phyloP scores from a whole-genome alignment of 2,888 invertebrate genomes.

The Oxycera nigricornis region DNA sequence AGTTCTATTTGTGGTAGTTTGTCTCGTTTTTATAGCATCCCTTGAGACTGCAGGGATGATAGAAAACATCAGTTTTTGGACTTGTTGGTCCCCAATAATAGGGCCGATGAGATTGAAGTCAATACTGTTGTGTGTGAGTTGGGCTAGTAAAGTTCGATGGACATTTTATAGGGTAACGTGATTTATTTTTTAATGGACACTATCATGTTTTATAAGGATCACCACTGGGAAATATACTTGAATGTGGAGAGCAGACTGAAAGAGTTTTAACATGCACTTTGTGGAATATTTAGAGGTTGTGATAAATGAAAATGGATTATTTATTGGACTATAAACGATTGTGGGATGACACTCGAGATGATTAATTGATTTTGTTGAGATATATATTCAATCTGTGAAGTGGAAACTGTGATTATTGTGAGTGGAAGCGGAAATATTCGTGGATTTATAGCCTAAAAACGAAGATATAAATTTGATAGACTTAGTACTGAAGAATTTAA shows the following conservation, averaged over 20 bases:
- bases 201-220: not conserved
- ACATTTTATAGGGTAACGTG: conserved; percentile 32
- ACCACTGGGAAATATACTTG: not conserved
- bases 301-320: not conserved
- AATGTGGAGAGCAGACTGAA: not conserved
- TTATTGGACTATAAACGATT: not conserved
- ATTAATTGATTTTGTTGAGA: no score
- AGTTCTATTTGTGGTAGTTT: not conserved
- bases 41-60: not conserved
- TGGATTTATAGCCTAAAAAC: no score
- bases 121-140: not conserved
- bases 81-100: conserved; percentile 12
- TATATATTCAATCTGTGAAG: no score
- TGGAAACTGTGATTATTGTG: no score
- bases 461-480: no score
- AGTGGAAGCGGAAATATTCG: no score
- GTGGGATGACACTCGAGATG: not conserved
- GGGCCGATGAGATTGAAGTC: not conserved
- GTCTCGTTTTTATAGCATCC: conserved; percentile 14
- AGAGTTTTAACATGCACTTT: not conserved
- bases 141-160: conserved; percentile 21
- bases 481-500: no score
- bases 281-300: not conserved
- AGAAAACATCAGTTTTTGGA: conserved; percentile 16
- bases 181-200: conserved; percentile 25